phyloP scores from a whole-genome alignment of 2,113 vertebrate species.

The Dromas ardeola region DNA sequence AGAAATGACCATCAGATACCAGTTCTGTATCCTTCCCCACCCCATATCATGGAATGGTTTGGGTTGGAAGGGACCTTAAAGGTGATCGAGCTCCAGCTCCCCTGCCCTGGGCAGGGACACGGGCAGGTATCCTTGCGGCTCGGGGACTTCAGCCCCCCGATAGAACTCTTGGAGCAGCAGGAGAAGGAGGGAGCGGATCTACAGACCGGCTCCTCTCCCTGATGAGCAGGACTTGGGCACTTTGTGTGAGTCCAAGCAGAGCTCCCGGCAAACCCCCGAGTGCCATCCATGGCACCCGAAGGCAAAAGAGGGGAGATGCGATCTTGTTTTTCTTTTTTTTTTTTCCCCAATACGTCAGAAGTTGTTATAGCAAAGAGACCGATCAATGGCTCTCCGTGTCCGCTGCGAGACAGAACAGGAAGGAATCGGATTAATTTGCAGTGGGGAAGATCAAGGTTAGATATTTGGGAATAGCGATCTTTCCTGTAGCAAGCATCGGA shows the following conservation, averaged over 20 bases:
- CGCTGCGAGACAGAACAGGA: conserved; percentile 11
- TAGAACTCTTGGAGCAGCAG: neutral
- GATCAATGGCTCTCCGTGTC: neutral
- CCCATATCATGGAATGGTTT: neutral
- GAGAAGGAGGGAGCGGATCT: neutral
- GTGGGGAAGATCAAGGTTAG: conserved; percentile 56
- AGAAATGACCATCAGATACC: neutral
- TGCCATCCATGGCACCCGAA: neutral
- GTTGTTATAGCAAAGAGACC: neutral
- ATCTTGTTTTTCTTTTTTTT: neutral
- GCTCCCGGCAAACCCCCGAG: neutral
- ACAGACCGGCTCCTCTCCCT: neutral
- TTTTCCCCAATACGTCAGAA: neutral
- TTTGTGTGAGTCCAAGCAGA: neutral
- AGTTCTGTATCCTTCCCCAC: neutral
- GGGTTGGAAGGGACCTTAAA: neutral
- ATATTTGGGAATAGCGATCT: neutral
- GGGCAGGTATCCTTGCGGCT: neutral
- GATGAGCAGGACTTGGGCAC: neutral
- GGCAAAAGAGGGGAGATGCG: neutral
- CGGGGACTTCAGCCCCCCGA: accelerated
- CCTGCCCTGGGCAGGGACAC: neutral
- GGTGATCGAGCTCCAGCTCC: too few relatives aligned
- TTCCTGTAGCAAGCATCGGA: neutral
- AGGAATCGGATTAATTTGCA: conserved; percentile 56